Conservation (phyloP, 2,113 vertebrate genomes). For the Artemisiospiza belli region DNA sequence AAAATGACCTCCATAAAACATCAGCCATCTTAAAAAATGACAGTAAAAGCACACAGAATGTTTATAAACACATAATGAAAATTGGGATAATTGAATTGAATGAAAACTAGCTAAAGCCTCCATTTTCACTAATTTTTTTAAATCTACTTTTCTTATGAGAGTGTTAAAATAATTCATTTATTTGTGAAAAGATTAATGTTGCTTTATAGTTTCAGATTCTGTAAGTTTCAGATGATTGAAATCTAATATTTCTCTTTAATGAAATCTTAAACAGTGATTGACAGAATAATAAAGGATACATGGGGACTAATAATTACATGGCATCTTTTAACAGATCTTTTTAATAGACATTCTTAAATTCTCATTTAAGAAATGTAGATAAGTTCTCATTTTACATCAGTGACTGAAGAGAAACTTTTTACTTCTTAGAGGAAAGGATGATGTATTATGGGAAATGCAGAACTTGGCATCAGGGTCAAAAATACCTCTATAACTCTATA, state of each 20-base stretch:
- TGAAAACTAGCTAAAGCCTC: background rate
- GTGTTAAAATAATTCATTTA: background rate
- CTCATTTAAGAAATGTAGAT: background rate
- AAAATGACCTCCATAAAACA: background rate
- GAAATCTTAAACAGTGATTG: background rate
- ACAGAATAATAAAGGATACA: background rate
- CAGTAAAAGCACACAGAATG: background rate
- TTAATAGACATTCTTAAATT: background rate
- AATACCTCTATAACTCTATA: background rate
- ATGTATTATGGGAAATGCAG: background rate
- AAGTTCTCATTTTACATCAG: background rate
- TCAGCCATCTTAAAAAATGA: background rate
- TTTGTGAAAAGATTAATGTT: background rate
- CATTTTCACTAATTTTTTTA: background rate
- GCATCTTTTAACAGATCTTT: background rate
- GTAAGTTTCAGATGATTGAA: background rate
- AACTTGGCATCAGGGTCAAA: background rate
- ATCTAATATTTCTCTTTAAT: background rate
- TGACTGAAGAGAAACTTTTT: background rate
- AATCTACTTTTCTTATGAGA: background rate
- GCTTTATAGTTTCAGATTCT: background rate
- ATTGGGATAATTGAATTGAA: background rate
- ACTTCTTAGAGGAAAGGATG: background rate
- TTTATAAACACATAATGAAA: background rate
- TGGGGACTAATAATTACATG: background rate